Conservation (phyloP, 2,113 vertebrate genomes). For the Myiagra hebetior region DNA sequence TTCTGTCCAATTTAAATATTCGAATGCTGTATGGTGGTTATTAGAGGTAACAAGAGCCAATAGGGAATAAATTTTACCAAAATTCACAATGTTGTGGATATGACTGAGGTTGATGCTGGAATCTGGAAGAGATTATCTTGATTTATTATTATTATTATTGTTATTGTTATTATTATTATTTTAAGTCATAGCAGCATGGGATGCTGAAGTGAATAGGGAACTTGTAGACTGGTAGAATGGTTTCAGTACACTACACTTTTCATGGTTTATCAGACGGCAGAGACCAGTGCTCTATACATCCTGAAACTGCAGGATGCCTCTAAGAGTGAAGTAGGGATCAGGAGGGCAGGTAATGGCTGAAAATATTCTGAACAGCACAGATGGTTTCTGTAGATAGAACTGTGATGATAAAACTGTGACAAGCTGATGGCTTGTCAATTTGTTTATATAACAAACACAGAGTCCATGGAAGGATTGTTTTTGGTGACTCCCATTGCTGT, state of each 20-base stretch:
- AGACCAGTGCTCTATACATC: not conserved
- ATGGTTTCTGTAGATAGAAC: not conserved
- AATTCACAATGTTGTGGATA: not conserved
- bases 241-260: not conserved
- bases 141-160: not conserved
- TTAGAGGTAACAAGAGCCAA: not conserved
- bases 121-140: not conserved
- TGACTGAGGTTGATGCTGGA: not conserved
- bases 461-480: not conserved
- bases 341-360: not conserved
- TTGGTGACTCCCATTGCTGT: not conserved
- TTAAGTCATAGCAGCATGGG: not conserved
- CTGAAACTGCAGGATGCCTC: not conserved
- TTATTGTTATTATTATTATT: not conserved
- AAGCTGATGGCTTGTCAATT: not conserved
- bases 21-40: not conserved
- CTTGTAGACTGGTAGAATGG: not conserved
- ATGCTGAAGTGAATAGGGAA: not conserved
- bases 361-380: not conserved
- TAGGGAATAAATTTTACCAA: not conserved
- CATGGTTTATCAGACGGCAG: not conserved
- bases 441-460: too few species aligned
- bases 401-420: not conserved
- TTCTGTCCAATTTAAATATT: not conserved
- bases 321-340: not conserved